Conservation (phyloP, 1,140 invertebrate species). For the Drosophila insularis region DNA sequence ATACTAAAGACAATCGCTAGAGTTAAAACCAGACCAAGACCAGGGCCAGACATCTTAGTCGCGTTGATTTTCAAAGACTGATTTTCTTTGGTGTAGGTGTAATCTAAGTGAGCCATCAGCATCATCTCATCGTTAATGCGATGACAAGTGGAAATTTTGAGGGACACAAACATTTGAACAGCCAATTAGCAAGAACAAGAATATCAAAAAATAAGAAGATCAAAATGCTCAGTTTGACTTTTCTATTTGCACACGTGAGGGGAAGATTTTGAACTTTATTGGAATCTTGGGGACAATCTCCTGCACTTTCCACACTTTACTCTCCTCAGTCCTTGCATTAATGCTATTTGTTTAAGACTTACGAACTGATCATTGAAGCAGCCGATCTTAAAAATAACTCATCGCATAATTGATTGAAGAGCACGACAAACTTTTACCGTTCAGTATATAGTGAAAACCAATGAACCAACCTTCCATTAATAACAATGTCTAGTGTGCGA, state of each 20-base stretch:
- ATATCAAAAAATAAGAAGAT: not conserved
- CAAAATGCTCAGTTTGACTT: constrained; percentile 13
- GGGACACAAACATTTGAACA: constrained; percentile 49
- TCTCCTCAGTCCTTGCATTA: too few species aligned
- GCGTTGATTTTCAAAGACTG: constrained; percentile 22
- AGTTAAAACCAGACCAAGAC: constrained; percentile 27
- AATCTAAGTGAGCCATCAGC: constrained; percentile 43
- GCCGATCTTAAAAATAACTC: too few species aligned
- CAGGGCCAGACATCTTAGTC: constrained; percentile 34
- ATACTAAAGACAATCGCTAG: constrained; percentile 11
- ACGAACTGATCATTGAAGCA: too few species aligned
- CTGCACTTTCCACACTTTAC: too few species aligned
- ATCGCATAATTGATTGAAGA: too few species aligned
- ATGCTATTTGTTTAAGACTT: too few species aligned
- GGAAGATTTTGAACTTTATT: constrained; percentile 6
- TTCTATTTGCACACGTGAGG: constrained; percentile 57
- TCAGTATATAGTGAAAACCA: too few species aligned
- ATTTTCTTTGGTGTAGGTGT: constrained; percentile 36
- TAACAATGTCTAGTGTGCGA: too few species aligned
- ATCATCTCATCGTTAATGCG: not conserved
- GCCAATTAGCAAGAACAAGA: constrained; percentile 46
- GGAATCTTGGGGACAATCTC: too few species aligned
- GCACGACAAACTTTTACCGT: too few species aligned
- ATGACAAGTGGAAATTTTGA: constrained; percentile 51
- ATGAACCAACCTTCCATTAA: too few species aligned